phyloP scores from a whole-genome alignment of 2,888 invertebrate species.

The Epiblema foenella region DNA sequence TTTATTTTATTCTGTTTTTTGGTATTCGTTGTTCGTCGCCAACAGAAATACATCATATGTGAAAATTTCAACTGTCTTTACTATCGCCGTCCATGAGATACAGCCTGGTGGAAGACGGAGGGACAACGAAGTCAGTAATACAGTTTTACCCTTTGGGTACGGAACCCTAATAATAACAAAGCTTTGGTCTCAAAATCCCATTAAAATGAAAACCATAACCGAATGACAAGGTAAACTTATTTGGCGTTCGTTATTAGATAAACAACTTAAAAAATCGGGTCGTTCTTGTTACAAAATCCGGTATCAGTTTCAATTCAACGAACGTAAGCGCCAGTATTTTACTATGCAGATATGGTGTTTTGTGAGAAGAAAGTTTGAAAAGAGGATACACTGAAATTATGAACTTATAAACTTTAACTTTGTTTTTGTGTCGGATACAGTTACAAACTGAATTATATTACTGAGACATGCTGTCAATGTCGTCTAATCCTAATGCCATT shows the following conservation, averaged over 20 bases:
- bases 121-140: no score
- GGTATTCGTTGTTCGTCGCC: no score
- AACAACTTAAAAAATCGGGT: background rate
- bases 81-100: no score
- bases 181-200: background rate
- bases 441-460: background rate
- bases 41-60: no score
- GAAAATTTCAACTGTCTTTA: no score
- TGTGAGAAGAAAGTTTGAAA: background rate
- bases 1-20: no score
- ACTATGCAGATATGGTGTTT: background rate
- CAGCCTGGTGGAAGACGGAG: no score
- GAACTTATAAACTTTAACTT: background rate
- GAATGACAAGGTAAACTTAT: constrained; percentile 7
- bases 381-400: background rate
- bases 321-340: background rate
- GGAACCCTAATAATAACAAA: background rate
- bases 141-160: no score
- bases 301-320: no score
- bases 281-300: background rate
- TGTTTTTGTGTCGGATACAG: background rate
- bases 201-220: constrained; percentile 14
- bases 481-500: no score
- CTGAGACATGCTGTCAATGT: no score
- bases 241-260: constrained; percentile 4